Evolutionary conservation across 2,113 vertebrate genomes (phyloP).

Genomic region (Apeltes quadracus): DNA sequence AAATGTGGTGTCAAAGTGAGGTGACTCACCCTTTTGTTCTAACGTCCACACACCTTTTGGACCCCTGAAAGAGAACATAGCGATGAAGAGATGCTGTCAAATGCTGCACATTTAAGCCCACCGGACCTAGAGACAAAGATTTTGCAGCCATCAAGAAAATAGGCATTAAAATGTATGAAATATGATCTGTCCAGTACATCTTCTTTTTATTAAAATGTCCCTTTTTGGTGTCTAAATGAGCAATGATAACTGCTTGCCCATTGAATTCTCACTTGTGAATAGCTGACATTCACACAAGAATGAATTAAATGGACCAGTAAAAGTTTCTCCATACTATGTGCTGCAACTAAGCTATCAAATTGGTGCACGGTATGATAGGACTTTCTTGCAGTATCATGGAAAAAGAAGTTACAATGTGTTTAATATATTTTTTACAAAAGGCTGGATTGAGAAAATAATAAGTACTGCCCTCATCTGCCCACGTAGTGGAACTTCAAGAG

Average conservation of each 20-base stretch:
- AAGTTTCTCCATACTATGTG: not conserved
- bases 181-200: not conserved
- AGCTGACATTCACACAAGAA: conserved; percentile 3
- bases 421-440: not conserved
- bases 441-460: not conserved
- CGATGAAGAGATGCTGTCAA: not conserved
- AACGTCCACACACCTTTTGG: conserved; percentile 98
- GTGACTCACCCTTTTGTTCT: conserved; percentile 90
- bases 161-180: not conserved
- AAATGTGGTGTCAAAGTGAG: conserved; percentile 94
- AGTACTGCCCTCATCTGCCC: conserved; percentile 58
- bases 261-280: not conserved
- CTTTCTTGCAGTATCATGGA: not conserved
- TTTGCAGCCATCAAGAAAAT: not conserved
- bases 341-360: not conserved
- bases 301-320: not conserved
- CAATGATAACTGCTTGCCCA: conserved; percentile 4
- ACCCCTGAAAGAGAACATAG: conserved; percentile 80
- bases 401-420: not conserved
- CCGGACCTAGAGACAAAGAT: not conserved
- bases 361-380: not conserved
- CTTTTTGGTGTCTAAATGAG: not conserved
- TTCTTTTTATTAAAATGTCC: conserved; percentile 6
- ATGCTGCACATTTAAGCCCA: not conserved
- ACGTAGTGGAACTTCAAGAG: conserved; percentile 46